phyloP scores from a whole-genome alignment of 1,140 invertebrate genomes.

The Alviniconcha marisindica region DNA sequence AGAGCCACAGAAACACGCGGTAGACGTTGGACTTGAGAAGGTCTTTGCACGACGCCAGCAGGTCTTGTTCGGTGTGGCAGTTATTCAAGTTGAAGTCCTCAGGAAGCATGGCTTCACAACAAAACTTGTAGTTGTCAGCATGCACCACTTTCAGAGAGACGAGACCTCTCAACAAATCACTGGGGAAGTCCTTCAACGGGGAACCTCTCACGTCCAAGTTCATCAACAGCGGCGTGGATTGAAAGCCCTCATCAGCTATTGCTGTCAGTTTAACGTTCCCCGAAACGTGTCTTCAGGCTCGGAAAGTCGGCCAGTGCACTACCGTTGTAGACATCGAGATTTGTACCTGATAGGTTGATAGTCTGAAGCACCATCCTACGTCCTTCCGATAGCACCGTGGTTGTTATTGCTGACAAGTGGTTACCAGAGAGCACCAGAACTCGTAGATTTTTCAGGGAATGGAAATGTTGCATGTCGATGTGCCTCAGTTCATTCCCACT shows the following conservation, averaged over 20 bases:
- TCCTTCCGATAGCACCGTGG: too few relatives aligned
- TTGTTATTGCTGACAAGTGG: too few relatives aligned
- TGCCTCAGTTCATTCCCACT: not conserved
- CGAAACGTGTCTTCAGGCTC: not conserved
- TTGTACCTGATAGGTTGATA: not conserved
- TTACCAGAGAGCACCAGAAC: not conserved
- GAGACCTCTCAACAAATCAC: constrained; percentile 14
- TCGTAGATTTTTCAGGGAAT: not conserved
- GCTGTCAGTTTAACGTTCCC: not conserved
- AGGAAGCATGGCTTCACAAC: constrained; percentile 43
- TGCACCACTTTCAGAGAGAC: not conserved
- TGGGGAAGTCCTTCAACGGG: constrained; percentile 20
- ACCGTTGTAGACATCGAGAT: not conserved
- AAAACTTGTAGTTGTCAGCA: constrained; percentile 48
- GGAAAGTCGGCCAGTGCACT: not conserved
- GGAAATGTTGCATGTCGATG: not conserved
- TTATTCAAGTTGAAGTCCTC: not conserved
- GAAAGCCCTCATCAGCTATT: not conserved
- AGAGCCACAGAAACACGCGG: constrained; percentile 38
- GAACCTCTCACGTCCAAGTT: constrained; percentile 15
- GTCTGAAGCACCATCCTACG: too few relatives aligned
- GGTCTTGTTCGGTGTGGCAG: constrained; percentile 40
- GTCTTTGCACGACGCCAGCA: constrained; percentile 49
- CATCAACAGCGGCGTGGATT: not conserved
- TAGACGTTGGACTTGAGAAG: constrained; percentile 33